Evolutionary conservation across 2,888 invertebrate species (phyloP), one percentile per base, ranked within the genome.

Genomic region (Lumbricus terrestris): DNA sequence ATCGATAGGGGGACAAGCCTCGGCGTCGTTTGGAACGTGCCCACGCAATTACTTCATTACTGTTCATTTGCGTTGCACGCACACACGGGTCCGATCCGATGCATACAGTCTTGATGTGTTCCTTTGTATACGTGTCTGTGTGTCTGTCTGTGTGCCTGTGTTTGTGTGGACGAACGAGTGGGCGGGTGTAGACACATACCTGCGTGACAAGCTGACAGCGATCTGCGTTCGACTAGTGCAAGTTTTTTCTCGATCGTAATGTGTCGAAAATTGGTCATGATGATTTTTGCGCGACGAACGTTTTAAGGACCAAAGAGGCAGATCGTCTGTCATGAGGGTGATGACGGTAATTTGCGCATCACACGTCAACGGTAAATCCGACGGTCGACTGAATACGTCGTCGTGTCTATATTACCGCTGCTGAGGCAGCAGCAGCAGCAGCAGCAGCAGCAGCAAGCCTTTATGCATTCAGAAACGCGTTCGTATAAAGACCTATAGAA

Each of bases 221-320:
- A 8, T 85, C 85, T 35, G 37, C 13, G 0, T 69, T 69, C 85
- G 85, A 85, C 35, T 29, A 0, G 85, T 0, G 23, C 85, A 29
- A 29, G 85, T 85, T 85, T 85, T 83, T 37, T 20, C 85, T 23
- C 37, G 85, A 15, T 35, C 85, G n/a, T 85, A 85, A 85, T 85
- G 85, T 85, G 85, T 85, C 85, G 85, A 85, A 85, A 85, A 85
- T 85, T 85, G 85, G 85, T 35, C 35, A 29, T 85, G 85, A 29
- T 85, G 85, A 85, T 85, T 85, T 85, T 83, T 85, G 34, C 6
- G 35, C 37, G 34, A 34, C 35, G 85, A 34, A 8, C 85, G 85
- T 34, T 85, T 85, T 35, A 23, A 8, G 35, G 34, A 35, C 16
- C 20, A 35, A 85, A 85, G 85, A 85, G 85, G 5, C 33, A 6